A percentile compares a stretch with the other conserved stretches of the same genome.
phyloP scores from a whole-genome alignment of 2,113 vertebrate species.

The Tachysurus fulvidraco region DNA sequence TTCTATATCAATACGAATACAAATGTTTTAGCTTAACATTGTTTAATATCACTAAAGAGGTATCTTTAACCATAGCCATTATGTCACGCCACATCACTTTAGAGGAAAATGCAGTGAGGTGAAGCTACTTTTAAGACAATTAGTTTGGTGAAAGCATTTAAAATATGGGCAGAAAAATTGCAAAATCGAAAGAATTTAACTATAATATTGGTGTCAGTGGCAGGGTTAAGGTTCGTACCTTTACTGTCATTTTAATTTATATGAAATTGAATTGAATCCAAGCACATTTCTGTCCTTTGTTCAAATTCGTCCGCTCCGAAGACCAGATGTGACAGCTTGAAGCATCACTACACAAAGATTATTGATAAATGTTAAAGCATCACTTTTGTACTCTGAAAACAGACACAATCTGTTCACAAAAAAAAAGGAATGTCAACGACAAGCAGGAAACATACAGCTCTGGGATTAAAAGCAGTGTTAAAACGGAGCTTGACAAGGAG shows the following conservation, averaged over 20 bases:
- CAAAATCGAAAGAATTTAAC: neutral
- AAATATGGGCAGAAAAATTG: neutral
- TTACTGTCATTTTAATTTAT: no score
- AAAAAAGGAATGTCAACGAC: neutral
- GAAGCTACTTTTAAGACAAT: neutral
- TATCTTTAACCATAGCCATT: neutral
- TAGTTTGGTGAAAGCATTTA: neutral
- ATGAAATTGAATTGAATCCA: neutral
- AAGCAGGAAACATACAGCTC: neutral
- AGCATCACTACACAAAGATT: neutral
- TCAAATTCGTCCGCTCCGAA: neutral
- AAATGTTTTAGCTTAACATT: no score
- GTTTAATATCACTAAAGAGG: neutral
- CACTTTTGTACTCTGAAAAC: neutral
- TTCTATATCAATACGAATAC: no score
- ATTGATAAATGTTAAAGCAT: neutral
- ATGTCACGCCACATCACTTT: no score
- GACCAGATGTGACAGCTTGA: neutral
- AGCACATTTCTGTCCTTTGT: neutral
- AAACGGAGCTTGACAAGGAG: slow-evolving; percentile 27
- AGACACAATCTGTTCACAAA: neutral
- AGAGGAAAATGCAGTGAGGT: neutral
- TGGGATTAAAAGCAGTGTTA: slow-evolving; percentile 2
- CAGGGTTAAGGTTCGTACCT: neutral
- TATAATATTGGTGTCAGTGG: neutral